Conservation (phyloP, 2,888 invertebrate species). For the Tenthredo scrophulariae region DNA sequence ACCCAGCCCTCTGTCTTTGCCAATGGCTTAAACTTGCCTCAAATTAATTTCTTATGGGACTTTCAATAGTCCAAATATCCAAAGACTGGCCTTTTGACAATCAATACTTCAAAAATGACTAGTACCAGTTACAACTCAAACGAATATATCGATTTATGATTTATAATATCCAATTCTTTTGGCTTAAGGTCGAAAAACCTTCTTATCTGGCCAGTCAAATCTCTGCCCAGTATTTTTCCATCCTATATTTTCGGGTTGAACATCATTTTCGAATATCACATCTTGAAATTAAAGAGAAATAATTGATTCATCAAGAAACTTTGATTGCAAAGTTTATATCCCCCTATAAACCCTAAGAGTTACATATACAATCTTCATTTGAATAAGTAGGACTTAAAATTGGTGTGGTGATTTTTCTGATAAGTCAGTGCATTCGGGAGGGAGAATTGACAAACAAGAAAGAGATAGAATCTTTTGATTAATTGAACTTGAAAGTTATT, state of each 20-base stretch:
- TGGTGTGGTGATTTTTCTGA: constrained; percentile 39
- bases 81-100: background rate
- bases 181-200: background rate
- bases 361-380: background rate
- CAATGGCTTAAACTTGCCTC: background rate
- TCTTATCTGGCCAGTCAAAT: background rate
- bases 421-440: constrained; percentile 1
- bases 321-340: background rate
- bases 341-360: background rate
- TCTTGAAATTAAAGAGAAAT: background rate
- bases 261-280: background rate
- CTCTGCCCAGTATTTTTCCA: background rate
- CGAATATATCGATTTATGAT: constrained; percentile 20
- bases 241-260: background rate
- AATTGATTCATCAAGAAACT: background rate
- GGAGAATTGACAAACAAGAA: background rate
- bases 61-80: constrained; percentile 10
- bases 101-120: constrained; percentile 15
- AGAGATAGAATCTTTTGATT: background rate
- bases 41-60: background rate
- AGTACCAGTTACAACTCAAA: background rate
- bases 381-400: constrained; percentile 24
- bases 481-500: background rate
- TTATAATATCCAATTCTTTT: constrained; percentile 1
- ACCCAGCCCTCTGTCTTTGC: background rate